Conservation (phyloP, 2,888 invertebrate species). For the Stratiomys singularior region DNA sequence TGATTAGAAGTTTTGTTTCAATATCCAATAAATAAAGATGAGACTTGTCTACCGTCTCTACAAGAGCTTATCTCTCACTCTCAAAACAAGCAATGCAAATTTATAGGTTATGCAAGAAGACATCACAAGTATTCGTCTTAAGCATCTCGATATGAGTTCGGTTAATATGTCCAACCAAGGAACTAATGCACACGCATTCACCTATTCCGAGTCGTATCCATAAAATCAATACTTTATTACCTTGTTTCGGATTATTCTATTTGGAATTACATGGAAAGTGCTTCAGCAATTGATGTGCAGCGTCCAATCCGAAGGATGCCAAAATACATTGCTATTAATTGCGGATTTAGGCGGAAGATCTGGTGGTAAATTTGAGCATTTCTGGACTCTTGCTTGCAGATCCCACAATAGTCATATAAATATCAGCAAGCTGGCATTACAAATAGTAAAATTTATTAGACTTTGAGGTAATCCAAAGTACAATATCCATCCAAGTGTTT, state of each 20-base stretch:
- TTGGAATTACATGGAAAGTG: conserved; percentile 35
- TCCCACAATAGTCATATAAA: conserved; percentile 41
- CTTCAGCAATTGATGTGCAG: conserved; percentile 40
- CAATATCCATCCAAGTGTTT: conserved; percentile 45
- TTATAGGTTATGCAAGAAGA: not conserved
- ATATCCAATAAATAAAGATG: no score
- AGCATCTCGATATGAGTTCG: conserved; percentile 8
- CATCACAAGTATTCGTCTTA: not conserved
- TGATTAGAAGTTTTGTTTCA: no score
- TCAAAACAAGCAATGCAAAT: no score
- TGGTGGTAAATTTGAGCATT: not conserved
- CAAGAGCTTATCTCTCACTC: no score
- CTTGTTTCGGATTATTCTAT: conserved; percentile 35
- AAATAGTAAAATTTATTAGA: conserved; percentile 42
- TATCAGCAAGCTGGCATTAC: conserved; percentile 42
- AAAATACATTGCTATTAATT: conserved; percentile 42
- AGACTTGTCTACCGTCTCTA: no score
- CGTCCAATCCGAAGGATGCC: conserved; percentile 11
- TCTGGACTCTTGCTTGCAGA: not conserved
- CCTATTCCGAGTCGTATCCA: not conserved
- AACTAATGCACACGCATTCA: not conserved
- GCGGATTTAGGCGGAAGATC: conserved; percentile 43
- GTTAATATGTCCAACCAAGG: not conserved
- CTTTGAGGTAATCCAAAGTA: conserved; percentile 43
- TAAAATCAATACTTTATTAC: conserved; percentile 40